Evolutionary conservation across 2,113 vertebrate genomes (phyloP).

Genomic region (Barnardius zonarius): DNA sequence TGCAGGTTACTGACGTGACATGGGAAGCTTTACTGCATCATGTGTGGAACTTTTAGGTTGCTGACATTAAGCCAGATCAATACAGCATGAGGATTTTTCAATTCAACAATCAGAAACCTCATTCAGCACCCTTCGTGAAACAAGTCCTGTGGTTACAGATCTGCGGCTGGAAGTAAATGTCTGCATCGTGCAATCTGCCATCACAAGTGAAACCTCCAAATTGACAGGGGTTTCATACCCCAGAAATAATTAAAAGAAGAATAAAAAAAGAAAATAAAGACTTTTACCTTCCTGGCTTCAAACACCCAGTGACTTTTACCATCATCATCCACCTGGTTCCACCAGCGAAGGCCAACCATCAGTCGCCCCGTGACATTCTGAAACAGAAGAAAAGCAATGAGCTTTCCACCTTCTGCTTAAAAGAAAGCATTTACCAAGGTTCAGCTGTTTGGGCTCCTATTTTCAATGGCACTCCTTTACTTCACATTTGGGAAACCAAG

Average conservation of each 20-base stretch:
- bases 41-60: not conserved
- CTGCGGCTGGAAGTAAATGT: not conserved
- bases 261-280: too few relatives aligned
- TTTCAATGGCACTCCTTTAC: not conserved
- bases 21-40: not conserved
- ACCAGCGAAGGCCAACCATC: conserved; percentile 95
- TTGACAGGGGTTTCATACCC: not conserved
- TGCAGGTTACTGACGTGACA: not conserved
- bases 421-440: not conserved
- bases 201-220: not conserved
- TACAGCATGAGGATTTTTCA: not conserved
- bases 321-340: conserved; percentile 97
- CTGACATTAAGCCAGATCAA: not conserved
- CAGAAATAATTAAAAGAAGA: not conserved
- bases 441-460: not conserved
- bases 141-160: not conserved
- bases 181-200: not conserved
- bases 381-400: not conserved
- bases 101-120: not conserved
- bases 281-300: conserved; percentile 88
- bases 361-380: conserved; percentile 92
- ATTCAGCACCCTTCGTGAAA: not conserved
- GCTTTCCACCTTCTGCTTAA: not conserved
- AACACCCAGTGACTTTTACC: conserved; percentile 93
- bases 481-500: not conserved